phyloP scores from a whole-genome alignment of 2,797 vertebrate genomes.

The Siniperca scherzeri region DNA sequence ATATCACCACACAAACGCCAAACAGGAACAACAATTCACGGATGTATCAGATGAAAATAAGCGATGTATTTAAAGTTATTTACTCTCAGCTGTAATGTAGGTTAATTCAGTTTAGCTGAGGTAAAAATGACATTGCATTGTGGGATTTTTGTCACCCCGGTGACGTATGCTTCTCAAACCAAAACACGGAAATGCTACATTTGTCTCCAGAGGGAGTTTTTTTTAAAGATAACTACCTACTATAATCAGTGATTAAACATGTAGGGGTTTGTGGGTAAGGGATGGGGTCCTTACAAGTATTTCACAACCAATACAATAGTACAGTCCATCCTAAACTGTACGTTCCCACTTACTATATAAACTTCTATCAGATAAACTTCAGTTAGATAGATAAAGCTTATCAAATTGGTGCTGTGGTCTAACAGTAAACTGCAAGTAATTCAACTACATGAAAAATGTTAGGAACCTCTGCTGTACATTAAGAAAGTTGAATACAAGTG shows the following conservation, averaged over 20 bases:
- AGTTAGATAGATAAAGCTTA: neutral
- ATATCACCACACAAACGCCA: neutral
- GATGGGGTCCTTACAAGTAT: neutral
- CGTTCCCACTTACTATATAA: neutral
- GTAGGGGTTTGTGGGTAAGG: neutral
- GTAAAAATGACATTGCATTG: conserved; percentile 57
- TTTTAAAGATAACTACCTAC: neutral
- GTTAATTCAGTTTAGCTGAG: conserved; percentile 16
- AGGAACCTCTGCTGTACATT: neutral
- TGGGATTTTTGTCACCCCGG: conserved; percentile 55
- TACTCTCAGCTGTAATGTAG: neutral
- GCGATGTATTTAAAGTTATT: neutral
- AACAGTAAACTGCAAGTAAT: neutral
- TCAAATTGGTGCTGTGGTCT: neutral
- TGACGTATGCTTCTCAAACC: conserved; percentile 58
- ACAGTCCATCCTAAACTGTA: neutral
- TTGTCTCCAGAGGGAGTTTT: neutral
- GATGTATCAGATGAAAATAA: neutral
- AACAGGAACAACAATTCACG: neutral
- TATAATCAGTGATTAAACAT: neutral
- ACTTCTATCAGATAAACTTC: neutral
- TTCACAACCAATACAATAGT: neutral
- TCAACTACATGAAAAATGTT: neutral
- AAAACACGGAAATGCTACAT: conserved; percentile 65
- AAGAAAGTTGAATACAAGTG: neutral